A percentile compares a stretch with the other conserved stretches of the same genome.
Conservation (phyloP, 2,888 invertebrate genomes). For the Gerris lacustris region DNA sequence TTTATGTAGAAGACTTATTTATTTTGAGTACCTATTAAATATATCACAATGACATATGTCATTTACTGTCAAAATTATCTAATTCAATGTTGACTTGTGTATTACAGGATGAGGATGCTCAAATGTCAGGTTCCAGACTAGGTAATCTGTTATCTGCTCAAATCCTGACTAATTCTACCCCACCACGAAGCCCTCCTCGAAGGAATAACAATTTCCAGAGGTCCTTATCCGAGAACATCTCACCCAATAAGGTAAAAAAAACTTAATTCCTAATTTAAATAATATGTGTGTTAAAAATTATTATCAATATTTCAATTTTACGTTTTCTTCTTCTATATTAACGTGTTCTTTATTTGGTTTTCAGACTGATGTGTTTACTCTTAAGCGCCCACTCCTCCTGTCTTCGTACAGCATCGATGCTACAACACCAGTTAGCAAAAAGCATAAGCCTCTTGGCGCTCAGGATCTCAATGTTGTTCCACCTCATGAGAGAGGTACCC, state of each 20-base stretch:
- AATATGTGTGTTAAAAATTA: no score
- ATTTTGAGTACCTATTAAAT: no score
- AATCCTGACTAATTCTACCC: constrained; percentile 10
- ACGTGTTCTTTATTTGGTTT: background rate
- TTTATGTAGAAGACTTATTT: no score
- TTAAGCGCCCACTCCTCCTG: background rate
- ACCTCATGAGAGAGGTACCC: constrained; percentile 23
- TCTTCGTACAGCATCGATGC: background rate
- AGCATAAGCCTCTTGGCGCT: constrained; percentile 15
- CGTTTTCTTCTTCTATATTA: background rate
- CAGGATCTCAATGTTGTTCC: background rate
- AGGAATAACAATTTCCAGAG: constrained; percentile 14
- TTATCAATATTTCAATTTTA: no score
- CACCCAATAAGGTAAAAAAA: constrained; percentile 1
- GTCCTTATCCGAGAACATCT: constrained; percentile 16
- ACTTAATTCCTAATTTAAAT: background rate
- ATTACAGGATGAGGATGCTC: constrained; percentile 36
- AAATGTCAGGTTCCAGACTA: constrained; percentile 38
- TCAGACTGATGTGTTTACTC: background rate
- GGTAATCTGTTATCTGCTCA: constrained; percentile 40
- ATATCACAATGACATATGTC: background rate
- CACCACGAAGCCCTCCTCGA: constrained; percentile 4
- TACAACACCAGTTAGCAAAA: constrained; percentile 9
- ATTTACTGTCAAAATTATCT: background rate
- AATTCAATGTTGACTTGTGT: constrained; percentile 5